Conservation (phyloP, 2,113 vertebrate genomes). For the Steatornis caripensis region DNA sequence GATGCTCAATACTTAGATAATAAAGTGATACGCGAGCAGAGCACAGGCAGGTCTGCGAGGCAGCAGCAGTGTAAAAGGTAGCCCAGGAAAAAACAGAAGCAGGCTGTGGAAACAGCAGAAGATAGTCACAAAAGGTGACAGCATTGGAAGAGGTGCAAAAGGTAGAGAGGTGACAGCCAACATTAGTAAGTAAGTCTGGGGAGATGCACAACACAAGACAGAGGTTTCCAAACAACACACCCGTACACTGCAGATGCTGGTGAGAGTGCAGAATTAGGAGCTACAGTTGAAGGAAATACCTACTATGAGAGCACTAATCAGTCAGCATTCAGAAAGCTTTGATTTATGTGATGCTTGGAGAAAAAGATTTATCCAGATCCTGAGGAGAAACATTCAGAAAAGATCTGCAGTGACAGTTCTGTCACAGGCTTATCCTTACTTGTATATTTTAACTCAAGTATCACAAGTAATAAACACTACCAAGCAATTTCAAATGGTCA, state of each 20-base stretch:
- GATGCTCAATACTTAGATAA: neutral
- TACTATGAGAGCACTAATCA: neutral
- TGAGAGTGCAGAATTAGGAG: neutral
- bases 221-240: neutral
- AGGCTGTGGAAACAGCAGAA: neutral
- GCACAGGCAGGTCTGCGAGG: neutral
- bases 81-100: neutral
- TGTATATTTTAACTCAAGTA: neutral
- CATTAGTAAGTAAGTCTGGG: neutral
- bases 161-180: neutral
- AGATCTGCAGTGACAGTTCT: neutral
- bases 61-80: neutral
- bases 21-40: neutral
- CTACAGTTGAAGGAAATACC: neutral
- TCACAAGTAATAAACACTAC: neutral
- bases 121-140: neutral
- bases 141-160: neutral
- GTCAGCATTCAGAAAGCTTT: neutral
- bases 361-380: neutral
- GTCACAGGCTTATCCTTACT: neutral
- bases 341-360: neutral
- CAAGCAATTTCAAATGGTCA: neutral
- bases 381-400: neutral
- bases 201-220: neutral
- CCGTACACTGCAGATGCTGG: neutral